phyloP scores from a whole-genome alignment of 2,888 invertebrate species.

The Leucoptera coffeella region DNA sequence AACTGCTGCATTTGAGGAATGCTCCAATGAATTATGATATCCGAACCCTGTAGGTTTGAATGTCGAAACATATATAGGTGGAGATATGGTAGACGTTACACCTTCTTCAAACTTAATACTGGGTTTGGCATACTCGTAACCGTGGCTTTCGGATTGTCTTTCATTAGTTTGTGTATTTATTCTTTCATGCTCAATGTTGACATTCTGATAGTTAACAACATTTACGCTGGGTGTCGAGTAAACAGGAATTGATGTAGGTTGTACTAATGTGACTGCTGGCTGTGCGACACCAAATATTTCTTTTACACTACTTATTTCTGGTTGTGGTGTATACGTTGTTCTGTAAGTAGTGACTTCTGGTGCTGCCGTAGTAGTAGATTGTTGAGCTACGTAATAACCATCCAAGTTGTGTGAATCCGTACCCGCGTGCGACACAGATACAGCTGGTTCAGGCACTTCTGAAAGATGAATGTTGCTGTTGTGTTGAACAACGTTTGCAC shows the following conservation, averaged over 20 bases:
- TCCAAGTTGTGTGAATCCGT: slow-evolving; percentile 25
- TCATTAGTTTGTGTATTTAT: no score
- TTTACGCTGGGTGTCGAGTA: no score
- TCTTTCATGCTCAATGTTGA: no score
- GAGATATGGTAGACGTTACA: slow-evolving; percentile 18
- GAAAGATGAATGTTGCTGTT: slow-evolving; percentile 18
- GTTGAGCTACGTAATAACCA: slow-evolving; percentile 28
- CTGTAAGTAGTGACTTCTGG: slow-evolving; percentile 23
- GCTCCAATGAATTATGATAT: slow-evolving; percentile 20
- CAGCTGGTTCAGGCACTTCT: slow-evolving; percentile 24
- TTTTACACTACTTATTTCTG: slow-evolving; percentile 29
- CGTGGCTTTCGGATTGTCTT: slow-evolving; percentile 13
- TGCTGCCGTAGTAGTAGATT: slow-evolving; percentile 26
- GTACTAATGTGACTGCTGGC: slow-evolving; percentile 33
- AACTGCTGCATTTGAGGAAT: slow-evolving; percentile 16
- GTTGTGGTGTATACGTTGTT: slow-evolving; percentile 28
- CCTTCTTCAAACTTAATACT: slow-evolving; percentile 30
- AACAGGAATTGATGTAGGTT: slow-evolving; percentile 26
- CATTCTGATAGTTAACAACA: no score
- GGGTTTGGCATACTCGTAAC: slow-evolving; percentile 23
- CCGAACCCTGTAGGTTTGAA: slow-evolving; percentile 26
- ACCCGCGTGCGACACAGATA: slow-evolving; percentile 30
- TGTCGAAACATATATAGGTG: slow-evolving; percentile 22
- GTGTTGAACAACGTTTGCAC: background rate
- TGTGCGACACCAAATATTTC: slow-evolving; percentile 38